Conservation (phyloP, 2,888 invertebrate species). For the Aelia acuminata region DNA sequence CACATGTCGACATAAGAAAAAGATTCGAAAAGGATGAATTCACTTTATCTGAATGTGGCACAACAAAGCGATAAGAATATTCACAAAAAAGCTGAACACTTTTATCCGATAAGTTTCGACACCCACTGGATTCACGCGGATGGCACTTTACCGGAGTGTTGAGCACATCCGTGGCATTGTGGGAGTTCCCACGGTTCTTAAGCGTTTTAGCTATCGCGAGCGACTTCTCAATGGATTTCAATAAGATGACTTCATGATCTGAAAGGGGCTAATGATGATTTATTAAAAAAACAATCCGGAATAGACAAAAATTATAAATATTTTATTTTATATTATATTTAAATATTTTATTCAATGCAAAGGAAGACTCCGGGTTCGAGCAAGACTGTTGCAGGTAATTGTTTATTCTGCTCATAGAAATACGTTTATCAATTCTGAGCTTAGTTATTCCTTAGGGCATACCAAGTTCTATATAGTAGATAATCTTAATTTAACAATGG, state of each 20-base stretch:
- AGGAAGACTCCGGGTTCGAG: too few relatives aligned
- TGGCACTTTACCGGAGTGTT: neutral
- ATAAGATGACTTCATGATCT: neutral
- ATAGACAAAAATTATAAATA: too few relatives aligned
- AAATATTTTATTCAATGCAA: too few relatives aligned
- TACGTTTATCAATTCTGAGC: too few relatives aligned
- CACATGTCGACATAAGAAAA: neutral
- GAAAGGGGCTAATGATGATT: too few relatives aligned
- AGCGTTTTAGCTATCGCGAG: neutral
- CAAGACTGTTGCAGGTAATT: too few relatives aligned
- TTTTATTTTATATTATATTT: too few relatives aligned
- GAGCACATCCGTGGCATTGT: neutral
- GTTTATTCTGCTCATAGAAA: too few relatives aligned
- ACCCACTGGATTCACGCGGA: neutral
- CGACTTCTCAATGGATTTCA: neutral
- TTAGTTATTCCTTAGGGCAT: too few relatives aligned
- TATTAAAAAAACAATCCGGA: too few relatives aligned
- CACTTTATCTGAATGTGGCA: neutral
- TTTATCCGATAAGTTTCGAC: neutral
- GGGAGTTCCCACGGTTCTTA: neutral
- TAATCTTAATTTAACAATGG: too few relatives aligned
- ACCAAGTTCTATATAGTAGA: too few relatives aligned
- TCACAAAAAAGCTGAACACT: neutral
- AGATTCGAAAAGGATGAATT: neutral
- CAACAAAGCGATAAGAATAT: neutral